These are phyloP conservation scores for Seladonia tumulorum DNA, from an alignment of 2,888 invertebrate species.

Conservation along the genomic window DNA sequence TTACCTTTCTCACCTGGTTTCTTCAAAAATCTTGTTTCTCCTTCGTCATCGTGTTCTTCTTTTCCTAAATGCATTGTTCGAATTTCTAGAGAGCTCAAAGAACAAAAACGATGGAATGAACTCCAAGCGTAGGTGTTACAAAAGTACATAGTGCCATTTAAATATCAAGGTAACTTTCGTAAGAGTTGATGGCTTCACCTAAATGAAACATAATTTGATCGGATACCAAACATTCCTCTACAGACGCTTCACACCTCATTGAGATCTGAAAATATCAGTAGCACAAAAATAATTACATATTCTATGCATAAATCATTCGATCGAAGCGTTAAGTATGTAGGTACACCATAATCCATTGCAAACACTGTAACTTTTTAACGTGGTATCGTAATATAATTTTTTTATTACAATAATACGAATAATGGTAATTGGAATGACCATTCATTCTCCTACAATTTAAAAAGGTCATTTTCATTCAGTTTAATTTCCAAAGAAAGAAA, in stretches of 20 bases:
- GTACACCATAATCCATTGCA: neutral
- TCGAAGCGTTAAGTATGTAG: neutral
- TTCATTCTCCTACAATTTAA: too few relatives aligned
- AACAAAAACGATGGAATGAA: neutral
- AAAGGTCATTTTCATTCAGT: too few relatives aligned
- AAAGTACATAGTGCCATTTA: constrained; percentile 6
- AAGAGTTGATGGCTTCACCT: constrained; percentile 7
- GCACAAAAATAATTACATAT: neutral
- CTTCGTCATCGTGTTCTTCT: neutral
- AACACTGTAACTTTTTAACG: neutral
- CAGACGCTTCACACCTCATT: neutral
- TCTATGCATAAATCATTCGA: neutral
- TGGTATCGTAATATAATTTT: neutral
- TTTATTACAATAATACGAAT: too few relatives aligned
- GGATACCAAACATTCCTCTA: neutral
- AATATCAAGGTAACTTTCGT: constrained; percentile 12
- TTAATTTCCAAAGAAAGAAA: neutral
- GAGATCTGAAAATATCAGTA: neutral
- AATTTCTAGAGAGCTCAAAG: neutral
- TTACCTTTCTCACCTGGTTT: neutral
- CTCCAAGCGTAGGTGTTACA: neutral
- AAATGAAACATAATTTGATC: constrained; percentile 13
- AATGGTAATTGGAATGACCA: too few relatives aligned
- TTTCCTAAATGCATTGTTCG: neutral
- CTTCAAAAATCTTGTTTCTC: neutral